Percentiles rank a stretch among this genome's conserved stretches.
These are phyloP conservation scores for Sinocyclocheilus grahami DNA, from an alignment of 2,113 vertebrate genomes.

Conservation along the genomic window DNA sequence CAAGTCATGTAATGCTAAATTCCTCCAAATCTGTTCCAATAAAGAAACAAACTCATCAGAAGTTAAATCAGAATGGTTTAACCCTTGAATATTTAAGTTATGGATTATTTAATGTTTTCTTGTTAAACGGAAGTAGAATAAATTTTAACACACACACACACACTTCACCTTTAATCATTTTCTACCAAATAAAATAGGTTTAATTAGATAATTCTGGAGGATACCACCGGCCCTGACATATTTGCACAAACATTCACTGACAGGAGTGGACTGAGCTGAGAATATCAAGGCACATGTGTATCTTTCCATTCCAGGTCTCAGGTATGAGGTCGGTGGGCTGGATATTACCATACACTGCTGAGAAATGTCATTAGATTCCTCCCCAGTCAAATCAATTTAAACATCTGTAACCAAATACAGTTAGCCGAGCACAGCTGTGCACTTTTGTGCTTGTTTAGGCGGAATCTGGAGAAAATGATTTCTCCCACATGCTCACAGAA, in stretches of 20 bases:
- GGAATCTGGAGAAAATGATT: slow-evolving; percentile 29
- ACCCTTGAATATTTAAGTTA: not conserved
- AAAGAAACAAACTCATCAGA: too few relatives aligned
- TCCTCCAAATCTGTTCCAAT: too few relatives aligned
- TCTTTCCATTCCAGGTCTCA: not conserved
- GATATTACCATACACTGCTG: slow-evolving; percentile 12
- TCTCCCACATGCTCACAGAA: slow-evolving; percentile 16
- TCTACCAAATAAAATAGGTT: not conserved
- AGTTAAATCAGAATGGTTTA: not conserved
- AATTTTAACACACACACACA: not conserved
- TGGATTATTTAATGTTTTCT: not conserved
- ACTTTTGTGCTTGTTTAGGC: slow-evolving; percentile 5
- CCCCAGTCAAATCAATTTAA: slow-evolving; percentile 20
- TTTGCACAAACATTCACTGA: not conserved
- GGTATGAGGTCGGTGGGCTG: not conserved
- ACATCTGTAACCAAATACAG: slow-evolving; percentile 28
- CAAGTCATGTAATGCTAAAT: too few relatives aligned
- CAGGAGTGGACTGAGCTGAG: not conserved
- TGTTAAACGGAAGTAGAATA: not conserved
- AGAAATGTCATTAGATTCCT: slow-evolving; percentile 9
- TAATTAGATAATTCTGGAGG: not conserved
- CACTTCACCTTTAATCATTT: not conserved
- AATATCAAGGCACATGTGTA: not conserved
- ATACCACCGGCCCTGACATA: not conserved
- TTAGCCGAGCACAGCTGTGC: slow-evolving; percentile 13